Evolutionary conservation across 1,140 invertebrate genomes (phyloP).

Genomic region (Venturia canescens): DNA sequence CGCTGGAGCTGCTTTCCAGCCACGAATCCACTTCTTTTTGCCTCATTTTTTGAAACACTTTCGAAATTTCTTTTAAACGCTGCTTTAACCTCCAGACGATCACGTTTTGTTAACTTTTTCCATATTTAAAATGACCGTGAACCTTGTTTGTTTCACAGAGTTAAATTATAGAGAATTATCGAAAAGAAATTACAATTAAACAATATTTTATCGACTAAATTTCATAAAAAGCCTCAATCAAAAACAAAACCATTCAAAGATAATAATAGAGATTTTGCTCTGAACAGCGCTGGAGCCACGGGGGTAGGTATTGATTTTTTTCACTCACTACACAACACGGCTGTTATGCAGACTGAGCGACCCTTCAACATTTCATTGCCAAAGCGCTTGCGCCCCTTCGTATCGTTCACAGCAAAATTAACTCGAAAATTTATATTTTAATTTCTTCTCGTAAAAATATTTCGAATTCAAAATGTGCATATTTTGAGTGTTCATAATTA

Average conservation of each 20-base stretch:
- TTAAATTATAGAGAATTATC: too few species aligned
- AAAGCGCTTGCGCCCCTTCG: constrained; percentile 46
- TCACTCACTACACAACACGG: neutral
- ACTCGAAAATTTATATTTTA: neutral
- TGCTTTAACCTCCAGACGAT: constrained; percentile 33
- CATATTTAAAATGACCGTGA: neutral
- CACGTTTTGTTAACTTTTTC: neutral
- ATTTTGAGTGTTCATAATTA: too few species aligned
- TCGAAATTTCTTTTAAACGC: constrained; percentile 15
- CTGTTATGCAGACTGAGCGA: constrained; percentile 45
- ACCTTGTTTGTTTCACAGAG: neutral
- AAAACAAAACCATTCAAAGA: neutral
- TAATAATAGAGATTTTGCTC: neutral
- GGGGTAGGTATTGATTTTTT: constrained; percentile 59
- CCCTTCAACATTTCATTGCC: neutral
- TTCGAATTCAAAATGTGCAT: too few species aligned
- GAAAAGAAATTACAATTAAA: too few species aligned
- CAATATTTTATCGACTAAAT: too few species aligned
- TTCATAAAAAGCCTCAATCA: neutral
- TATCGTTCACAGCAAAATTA: constrained; percentile 18
- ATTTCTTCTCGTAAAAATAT: too few species aligned
- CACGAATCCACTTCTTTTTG: neutral
- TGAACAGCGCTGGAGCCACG: constrained; percentile 43
- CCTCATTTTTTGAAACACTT: neutral
- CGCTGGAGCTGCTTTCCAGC: neutral